These are phyloP conservation scores for Cataglyphis albicans DNA, from an alignment of 2,888 invertebrate genomes.

Conservation along the genomic window DNA sequence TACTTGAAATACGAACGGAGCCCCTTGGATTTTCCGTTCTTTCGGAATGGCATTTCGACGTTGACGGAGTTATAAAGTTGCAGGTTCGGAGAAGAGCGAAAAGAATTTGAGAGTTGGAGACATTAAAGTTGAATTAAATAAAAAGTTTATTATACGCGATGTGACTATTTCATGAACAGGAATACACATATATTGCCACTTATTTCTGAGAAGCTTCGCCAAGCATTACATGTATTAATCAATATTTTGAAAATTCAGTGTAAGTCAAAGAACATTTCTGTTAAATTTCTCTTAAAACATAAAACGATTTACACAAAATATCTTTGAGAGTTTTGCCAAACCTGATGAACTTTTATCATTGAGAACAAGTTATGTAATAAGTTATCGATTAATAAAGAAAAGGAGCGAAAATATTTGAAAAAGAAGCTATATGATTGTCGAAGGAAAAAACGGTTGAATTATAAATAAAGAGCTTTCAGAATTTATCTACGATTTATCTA, in stretches of 20 bases:
- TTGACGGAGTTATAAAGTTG: conserved; percentile 45
- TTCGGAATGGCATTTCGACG: conserved; percentile 34
- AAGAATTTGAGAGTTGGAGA: conserved; percentile 17
- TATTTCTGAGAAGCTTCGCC: conserved; percentile 7
- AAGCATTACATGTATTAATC: conserved; percentile 21
- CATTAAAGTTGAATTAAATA: conserved; percentile 39
- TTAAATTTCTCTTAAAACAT: conserved; percentile 28
- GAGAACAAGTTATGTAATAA: conserved; percentile 8
- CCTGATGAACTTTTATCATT: not conserved
- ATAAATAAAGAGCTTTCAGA: conserved; percentile 56
- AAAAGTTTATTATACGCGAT: conserved; percentile 39
- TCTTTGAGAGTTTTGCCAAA: not conserved
- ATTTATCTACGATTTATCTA: not conserved
- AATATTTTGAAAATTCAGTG: conserved; percentile 19
- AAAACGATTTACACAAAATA: conserved; percentile 12
- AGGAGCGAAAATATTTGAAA: not conserved
- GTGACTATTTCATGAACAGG: not conserved
- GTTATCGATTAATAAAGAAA: conserved; percentile 40
- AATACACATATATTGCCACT: not conserved
- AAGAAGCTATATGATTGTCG: not conserved
- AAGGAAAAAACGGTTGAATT: not conserved
- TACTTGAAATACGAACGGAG: conserved; percentile 29
- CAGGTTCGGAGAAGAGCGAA: conserved; percentile 2
- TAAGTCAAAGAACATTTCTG: conserved; percentile 9
- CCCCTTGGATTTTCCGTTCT: conserved; percentile 28